A percentile compares a stretch with the other conserved stretches of the same genome.
phyloP scores from a whole-genome alignment of 2,888 invertebrate genomes.

The Melieria crassipennis region DNA sequence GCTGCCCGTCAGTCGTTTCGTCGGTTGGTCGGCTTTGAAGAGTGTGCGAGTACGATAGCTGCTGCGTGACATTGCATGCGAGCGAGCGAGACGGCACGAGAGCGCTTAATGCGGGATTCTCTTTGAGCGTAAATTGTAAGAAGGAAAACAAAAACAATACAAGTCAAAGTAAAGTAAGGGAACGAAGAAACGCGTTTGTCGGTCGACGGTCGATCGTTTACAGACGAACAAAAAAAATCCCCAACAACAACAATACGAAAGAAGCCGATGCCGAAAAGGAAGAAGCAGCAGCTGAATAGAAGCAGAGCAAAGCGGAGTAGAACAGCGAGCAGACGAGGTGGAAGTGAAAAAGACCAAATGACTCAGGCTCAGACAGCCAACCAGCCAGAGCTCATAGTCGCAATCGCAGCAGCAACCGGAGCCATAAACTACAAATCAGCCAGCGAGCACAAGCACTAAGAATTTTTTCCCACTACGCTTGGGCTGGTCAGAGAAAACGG shows the following conservation, averaged over 20 bases:
- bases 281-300: too few relatives aligned
- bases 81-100: constrained; percentile 24
- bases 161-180: not conserved
- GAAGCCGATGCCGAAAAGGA: constrained; percentile 1
- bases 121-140: constrained; percentile 27
- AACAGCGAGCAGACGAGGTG: not conserved
- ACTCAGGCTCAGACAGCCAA: constrained; percentile 3
- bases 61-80: constrained; percentile 2
- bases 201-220: constrained; percentile 24
- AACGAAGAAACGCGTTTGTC: constrained; percentile 9
- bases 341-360: not conserved
- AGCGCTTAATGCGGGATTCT: constrained; percentile 26
- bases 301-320: not conserved
- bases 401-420: not conserved
- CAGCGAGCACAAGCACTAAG: constrained; percentile 33
- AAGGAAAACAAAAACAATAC: not conserved
- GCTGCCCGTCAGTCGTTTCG: constrained; percentile 3
- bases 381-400: not conserved
- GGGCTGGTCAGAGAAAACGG: constrained; percentile 36
- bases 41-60: constrained; percentile 4
- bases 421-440: constrained; percentile 34
- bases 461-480: constrained; percentile 36
- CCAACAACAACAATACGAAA: constrained; percentile 2
- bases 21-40: not conserved
- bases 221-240: not conserved